Evolutionary conservation across 2,888 invertebrate genomes (phyloP).

Genomic region (Nephrotoma flavescens): DNA sequence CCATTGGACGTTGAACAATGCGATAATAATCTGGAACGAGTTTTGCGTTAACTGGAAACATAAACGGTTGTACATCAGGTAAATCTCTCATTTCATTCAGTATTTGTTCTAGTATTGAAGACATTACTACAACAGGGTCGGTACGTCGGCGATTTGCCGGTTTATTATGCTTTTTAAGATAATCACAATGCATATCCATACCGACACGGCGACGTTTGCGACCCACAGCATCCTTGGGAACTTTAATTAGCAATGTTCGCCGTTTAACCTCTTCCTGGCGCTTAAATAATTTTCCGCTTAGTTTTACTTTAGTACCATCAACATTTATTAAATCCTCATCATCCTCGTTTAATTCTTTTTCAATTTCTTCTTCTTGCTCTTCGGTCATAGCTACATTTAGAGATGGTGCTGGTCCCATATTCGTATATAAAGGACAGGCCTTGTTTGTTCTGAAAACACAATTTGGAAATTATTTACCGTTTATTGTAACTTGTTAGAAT

Average conservation of each 20-base stretch:
- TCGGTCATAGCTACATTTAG: conserved; percentile 61
- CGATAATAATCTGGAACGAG: conserved; percentile 88
- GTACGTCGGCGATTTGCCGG: conserved; percentile 84
- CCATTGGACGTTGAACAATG: conserved; percentile 88
- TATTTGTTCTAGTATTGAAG: conserved; percentile 80
- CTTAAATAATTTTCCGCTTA: conserved; percentile 77
- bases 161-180: conserved; percentile 64
- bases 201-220: conserved; percentile 52
- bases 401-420: conserved; percentile 42
- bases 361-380: conserved; percentile 71
- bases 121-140: conserved; percentile 90
- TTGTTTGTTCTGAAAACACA: conserved; percentile 69
- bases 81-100: conserved; percentile 83
- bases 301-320: conserved; percentile 85
- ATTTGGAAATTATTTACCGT: background rate
- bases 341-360: conserved; percentile 58
- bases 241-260: conserved; percentile 60
- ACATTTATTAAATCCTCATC: conserved; percentile 82
- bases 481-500: conserved; percentile 11
- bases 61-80: conserved; percentile 84
- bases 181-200: conserved; percentile 67
- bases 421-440: conserved; percentile 88
- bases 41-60: conserved; percentile 90
- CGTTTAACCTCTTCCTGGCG: conserved; percentile 77
- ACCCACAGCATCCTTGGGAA: conserved; percentile 55